These are phyloP conservation scores for Helarctos malayanus DNA, from an alignment of 2,797 vertebrate genomes.

Conservation along the genomic window DNA sequence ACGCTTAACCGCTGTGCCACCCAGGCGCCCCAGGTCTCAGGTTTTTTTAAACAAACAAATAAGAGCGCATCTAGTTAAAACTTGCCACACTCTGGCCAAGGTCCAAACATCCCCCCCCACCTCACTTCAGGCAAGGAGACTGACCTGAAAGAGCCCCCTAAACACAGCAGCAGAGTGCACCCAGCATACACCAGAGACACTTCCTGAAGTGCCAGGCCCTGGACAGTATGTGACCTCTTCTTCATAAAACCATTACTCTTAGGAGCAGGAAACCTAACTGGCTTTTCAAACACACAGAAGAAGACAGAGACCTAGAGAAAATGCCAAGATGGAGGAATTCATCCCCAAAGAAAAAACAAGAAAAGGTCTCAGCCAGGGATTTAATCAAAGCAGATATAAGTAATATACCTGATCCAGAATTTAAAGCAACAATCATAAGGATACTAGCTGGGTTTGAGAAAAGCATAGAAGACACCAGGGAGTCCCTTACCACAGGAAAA, in stretches of 20 bases:
- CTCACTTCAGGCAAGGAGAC: background rate
- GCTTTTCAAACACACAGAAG: background rate
- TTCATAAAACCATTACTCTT: background rate
- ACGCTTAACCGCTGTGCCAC: no score
- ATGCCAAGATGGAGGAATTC: background rate
- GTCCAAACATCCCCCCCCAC: background rate
- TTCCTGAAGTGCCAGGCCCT: background rate
- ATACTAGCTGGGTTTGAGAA: background rate
- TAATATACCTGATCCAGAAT: background rate
- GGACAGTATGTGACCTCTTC: background rate
- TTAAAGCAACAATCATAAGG: background rate
- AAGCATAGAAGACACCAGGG: background rate
- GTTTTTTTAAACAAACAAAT: background rate
- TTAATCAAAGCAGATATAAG: background rate
- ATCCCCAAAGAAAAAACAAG: background rate
- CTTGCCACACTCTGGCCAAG: background rate
- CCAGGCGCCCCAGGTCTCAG: no score
- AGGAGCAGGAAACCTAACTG: background rate
- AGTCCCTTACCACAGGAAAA: background rate
- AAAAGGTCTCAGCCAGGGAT: background rate
- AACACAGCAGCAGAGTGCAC: background rate
- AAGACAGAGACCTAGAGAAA: background rate
- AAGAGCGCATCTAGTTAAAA: background rate
- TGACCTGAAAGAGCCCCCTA: background rate
- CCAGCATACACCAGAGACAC: background rate